Base-by-base conservation (phyloP, 2,113 vertebrate species). In the Pionites leucogaster region DNA sequence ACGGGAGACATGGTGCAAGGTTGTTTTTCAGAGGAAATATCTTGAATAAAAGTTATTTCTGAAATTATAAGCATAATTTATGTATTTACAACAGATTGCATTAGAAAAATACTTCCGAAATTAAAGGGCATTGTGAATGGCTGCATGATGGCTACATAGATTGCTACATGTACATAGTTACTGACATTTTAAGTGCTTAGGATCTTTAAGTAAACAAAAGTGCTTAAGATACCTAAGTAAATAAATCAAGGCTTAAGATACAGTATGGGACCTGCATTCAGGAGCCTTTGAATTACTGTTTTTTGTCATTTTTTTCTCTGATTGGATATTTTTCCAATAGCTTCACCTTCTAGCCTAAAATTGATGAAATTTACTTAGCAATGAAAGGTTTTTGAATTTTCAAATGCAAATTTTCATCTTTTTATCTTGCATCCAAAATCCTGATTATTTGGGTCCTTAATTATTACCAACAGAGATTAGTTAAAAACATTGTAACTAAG, bases 221-320 rank as follows among this genome's bases (percentile, higher is more conserved):
- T 53, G 41, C 31, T 53, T n/a, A 42, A 11, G 28, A 24, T 70
- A 71, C 19, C 69, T 37, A 77, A 60, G 47, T 69, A 31, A 75
- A 57, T 16, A 67, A 18, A 28, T 20, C 31, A 74, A 84, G 18
- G 11, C 50, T 78, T 70, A 59, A 49, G 7, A 37, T 57, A 52
- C 0, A 0, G 19, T 59, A 7, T 70, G 5, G 1, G 14, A 70
- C n/a, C 13, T 67, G 6, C 13, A 7, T 63, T 90, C 18, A 50
- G 28, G 42, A 82, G 63, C 14, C 15, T 79, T 42, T 50, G 5
- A 47, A 17, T 50, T 63, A 78, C 44, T 18, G 10, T 0, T 4
- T 50, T 64, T 49, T 70, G 41, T 33, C 0, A 10, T 86, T 52
- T 92, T 92, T 50, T 74, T 77, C 3, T 35, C 42, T 69, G 9